Percentiles rank a stretch among this genome's conserved stretches.
Evolutionary conservation across 2,113 vertebrate species (phyloP).

Genomic region (Sinocyclocheilus maitianheensis): DNA sequence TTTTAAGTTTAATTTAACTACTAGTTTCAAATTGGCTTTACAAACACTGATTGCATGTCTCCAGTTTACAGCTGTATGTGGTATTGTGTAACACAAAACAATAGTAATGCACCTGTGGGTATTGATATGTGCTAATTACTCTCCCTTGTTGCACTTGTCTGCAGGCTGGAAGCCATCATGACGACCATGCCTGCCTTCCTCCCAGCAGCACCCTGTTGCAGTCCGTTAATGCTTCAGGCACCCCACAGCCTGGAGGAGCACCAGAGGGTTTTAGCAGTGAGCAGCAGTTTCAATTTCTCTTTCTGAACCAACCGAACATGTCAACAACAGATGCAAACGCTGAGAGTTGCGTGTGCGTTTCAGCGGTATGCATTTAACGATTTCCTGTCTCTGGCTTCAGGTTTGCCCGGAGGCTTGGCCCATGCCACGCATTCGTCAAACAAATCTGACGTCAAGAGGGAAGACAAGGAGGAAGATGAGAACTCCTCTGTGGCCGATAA

Average conservation of each 20-base stretch:
- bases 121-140: constrained; percentile 9
- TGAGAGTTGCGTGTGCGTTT: background rate
- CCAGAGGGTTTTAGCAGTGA: constrained; percentile 89
- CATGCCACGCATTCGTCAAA: constrained; percentile 81
- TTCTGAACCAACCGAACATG: constrained; percentile 14
- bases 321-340: constrained; percentile 10
- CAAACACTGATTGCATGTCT: background rate
- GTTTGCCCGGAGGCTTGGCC: constrained; percentile 79
- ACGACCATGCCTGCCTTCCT: constrained; percentile 82
- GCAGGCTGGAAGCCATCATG: constrained; percentile 83
- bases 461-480: constrained; percentile 94
- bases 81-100: background rate
- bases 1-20: background rate
- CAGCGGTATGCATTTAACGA: background rate
- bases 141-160: constrained; percentile 5
- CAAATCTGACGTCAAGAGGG: constrained; percentile 88
- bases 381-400: constrained; percentile 55
- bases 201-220: constrained; percentile 84
- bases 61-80: background rate
- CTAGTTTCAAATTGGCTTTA: constrained; percentile 2
- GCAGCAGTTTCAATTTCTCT: constrained; percentile 54
- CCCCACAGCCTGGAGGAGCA: constrained; percentile 83
- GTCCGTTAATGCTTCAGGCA: constrained; percentile 82
- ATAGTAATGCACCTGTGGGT: background rate
- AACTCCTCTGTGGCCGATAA: constrained; percentile 84